Conservation (phyloP, 2,888 invertebrate species). For the Hirtodrosophila alboralis region DNA sequence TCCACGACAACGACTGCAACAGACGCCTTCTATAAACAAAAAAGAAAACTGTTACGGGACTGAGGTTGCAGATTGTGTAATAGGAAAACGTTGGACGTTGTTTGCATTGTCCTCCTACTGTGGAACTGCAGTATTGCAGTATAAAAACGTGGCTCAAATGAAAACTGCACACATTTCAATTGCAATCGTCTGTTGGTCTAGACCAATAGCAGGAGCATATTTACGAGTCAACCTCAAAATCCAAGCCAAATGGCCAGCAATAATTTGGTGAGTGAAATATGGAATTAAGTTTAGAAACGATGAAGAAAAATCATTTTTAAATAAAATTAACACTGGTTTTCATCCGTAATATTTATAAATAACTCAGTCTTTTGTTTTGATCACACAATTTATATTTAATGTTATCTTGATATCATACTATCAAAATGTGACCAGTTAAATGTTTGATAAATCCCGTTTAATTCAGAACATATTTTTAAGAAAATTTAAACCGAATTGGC, state of each 20-base stretch:
- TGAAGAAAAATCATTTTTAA: too few relatives aligned
- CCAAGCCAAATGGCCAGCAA: conserved; percentile 55
- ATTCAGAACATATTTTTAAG: conserved; percentile 2
- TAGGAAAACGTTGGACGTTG: conserved; percentile 53
- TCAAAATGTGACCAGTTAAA: too few relatives aligned
- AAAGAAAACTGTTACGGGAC: conserved; percentile 3
- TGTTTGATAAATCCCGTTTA: too few relatives aligned
- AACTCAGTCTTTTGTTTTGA: too few relatives aligned
- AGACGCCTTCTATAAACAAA: conserved; percentile 32
- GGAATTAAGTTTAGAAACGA: too few relatives aligned
- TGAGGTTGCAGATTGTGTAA: conserved; percentile 61
- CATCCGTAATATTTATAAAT: too few relatives aligned
- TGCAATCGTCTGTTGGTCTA: conserved; percentile 35
- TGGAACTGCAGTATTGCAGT: conserved; percentile 52
- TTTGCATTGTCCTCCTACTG: conserved; percentile 60
- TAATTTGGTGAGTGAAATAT: conserved; percentile 61
- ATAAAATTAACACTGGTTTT: too few relatives aligned
- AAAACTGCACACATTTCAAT: conserved; percentile 63
- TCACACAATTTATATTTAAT: too few relatives aligned
- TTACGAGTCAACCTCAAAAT: conserved; percentile 7
- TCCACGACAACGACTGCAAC: conserved; percentile 9
- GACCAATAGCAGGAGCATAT: conserved; percentile 9
- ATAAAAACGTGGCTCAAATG: conserved; percentile 55
- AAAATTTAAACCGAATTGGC: too few relatives aligned
- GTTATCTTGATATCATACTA: too few relatives aligned